phyloP scores from a whole-genome alignment of 2,888 invertebrate species.

The Andrena flavipes region DNA sequence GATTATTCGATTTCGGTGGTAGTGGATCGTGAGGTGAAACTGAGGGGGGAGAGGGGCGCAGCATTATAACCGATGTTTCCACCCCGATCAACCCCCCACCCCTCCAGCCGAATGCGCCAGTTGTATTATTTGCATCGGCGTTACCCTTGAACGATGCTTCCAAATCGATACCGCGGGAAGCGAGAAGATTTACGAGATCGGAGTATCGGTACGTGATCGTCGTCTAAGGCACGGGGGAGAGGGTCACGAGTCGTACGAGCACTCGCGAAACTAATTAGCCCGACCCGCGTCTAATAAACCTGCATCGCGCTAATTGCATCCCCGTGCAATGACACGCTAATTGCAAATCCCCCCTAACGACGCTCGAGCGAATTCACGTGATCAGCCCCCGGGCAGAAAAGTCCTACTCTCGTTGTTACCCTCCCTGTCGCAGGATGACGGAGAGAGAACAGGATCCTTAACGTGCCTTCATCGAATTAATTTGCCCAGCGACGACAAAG shows the following conservation, averaged over 20 bases:
- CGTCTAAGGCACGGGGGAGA: constrained; percentile 6
- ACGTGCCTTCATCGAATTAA: constrained; percentile 74
- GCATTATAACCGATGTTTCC: not conserved
- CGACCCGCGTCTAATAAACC: constrained; percentile 52
- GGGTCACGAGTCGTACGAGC: not conserved
- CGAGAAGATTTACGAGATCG: not conserved
- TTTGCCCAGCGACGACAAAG: constrained; percentile 71
- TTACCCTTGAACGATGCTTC: constrained; percentile 7
- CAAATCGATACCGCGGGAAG: not conserved
- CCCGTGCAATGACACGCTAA: constrained; percentile 58
- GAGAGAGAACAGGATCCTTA: constrained; percentile 57
- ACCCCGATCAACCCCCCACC: not conserved
- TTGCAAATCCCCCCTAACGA: constrained; percentile 65
- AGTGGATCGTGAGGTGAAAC: constrained; percentile 28
- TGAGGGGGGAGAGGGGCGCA: not conserved
- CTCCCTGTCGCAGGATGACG: constrained; percentile 27
- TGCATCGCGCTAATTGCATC: constrained; percentile 59
- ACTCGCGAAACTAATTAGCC: constrained; percentile 50
- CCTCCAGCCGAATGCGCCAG: not conserved
- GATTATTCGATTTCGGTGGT: constrained; percentile 44
- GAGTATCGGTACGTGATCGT: constrained; percentile 2
- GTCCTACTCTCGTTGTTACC: constrained; percentile 40
- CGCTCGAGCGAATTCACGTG: constrained; percentile 57
- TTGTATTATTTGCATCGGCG: constrained; percentile 1
- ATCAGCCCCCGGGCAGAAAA: constrained; percentile 43